Conservation (phyloP, 2,888 invertebrate genomes). For the Myopa tessellatipennis region DNA sequence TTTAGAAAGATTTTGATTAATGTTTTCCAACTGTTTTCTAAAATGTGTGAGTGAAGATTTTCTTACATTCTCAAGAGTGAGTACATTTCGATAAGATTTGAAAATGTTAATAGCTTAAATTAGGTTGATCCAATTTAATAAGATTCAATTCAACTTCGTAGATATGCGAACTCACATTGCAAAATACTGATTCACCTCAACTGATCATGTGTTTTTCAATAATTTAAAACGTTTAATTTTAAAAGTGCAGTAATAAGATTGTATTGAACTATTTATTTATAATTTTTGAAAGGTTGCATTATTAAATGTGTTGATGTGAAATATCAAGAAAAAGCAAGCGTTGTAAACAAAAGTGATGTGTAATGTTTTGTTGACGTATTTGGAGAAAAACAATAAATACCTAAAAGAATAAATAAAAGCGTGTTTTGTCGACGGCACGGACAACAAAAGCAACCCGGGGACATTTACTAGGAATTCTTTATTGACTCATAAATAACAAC, state of each 20-base stretch:
- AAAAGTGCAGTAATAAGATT: not conserved
- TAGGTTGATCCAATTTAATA: too few relatives aligned
- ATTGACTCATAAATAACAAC: slow-evolving; percentile 23
- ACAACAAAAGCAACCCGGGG: not conserved
- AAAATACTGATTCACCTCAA: too few relatives aligned
- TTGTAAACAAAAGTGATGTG: slow-evolving; percentile 12
- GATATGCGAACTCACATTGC: too few relatives aligned
- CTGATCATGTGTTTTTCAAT: not conserved
- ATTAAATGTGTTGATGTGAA: not conserved
- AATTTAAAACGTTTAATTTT: not conserved
- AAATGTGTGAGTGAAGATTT: too few relatives aligned
- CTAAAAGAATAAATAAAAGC: slow-evolving; percentile 17
- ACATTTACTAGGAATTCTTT: slow-evolving; percentile 2
- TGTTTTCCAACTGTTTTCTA: too few relatives aligned
- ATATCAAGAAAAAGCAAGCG: not conserved
- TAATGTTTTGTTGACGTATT: slow-evolving; percentile 7
- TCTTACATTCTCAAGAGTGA: too few relatives aligned
- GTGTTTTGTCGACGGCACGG: slow-evolving; percentile 4
- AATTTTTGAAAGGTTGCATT: slow-evolving; percentile 7
- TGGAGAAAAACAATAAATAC: not conserved
- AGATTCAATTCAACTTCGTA: too few relatives aligned
- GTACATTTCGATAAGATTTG: too few relatives aligned
- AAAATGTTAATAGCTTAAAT: too few relatives aligned
- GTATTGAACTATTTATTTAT: slow-evolving; percentile 16
- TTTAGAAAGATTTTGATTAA: too few relatives aligned